Base-by-base conservation (phyloP, 1,140 invertebrate genomes). In the Calliopsis andreniformis region DNA sequence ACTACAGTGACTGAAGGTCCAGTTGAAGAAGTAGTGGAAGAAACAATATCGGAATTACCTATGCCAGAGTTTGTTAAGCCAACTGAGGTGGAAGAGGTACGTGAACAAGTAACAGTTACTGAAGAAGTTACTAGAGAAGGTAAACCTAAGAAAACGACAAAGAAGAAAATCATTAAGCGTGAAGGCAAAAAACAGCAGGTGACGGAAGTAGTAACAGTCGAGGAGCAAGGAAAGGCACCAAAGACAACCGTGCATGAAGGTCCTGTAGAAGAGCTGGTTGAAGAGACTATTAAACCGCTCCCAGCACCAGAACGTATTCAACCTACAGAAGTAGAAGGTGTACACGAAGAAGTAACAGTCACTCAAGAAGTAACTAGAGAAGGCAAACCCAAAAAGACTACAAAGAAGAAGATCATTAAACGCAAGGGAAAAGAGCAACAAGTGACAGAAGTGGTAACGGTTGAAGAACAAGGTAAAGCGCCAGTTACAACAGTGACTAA, bases 81-180 rank as follows among this genome's bases (percentile, higher is more conserved):
- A 35, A n/a, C 35, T 0, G 71, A 79, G 28, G 66, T 61, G 0
- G 87, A 89, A 59, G 91, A 92, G 79, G 67, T 90, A 23, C 86
- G 82, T 0, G 88, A 90, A 64, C 82, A 89, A 43, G 84, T 90
- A 4, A 89, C 83, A 23, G 71, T 89, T 0, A 87, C 83, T 10
- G 79, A 90, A 67, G 85, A 86, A n/a, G 64, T 88, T 8, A 91
- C 91, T 0, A 87, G 83, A 39, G 85, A 90, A 76, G 91, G 91
- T 0, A 92, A 91, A 55, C 87, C 89, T 0, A 89, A 87, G 6
- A 92, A 92, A 56, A 43, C 53, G 0, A 79, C 43, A 0, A 86
- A 78, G 30, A 85, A 81, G 16, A 78, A 66, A 51, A 30, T 83
- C 10, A 76, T 77, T 0, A 82, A 63, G 10, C 59, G 67, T 2